These are phyloP conservation scores for Caiman crocodilus DNA, from an alignment of 2,797 vertebrate species.

Conservation along the genomic window DNA sequence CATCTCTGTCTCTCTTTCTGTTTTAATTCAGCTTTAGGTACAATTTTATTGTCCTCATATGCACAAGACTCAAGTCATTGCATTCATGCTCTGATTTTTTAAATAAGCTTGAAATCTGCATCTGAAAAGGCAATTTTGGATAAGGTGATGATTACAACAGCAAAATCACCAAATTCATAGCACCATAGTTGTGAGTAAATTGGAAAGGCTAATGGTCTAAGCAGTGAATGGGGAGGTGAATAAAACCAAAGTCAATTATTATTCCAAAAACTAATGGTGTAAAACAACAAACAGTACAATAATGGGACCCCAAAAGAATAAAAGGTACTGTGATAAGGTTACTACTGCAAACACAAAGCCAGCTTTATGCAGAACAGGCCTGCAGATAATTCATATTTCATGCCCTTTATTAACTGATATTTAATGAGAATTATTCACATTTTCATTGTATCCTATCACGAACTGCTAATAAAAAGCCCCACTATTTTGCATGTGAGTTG, in stretches of 20 bases:
- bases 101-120: conserved; percentile 7
- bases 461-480: conserved; percentile 69
- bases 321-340: conserved; percentile 64
- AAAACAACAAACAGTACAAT: conserved; percentile 47
- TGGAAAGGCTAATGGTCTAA: conserved; percentile 40
- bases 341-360: conserved; percentile 65
- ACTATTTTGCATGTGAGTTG: conserved; percentile 66
- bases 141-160: neutral
- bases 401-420: conserved; percentile 74
- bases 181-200: neutral
- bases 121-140: conserved; percentile 46
- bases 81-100: conserved; percentile 1
- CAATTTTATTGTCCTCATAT: conserved; percentile 21
- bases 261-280: conserved; percentile 55
- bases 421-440: conserved; percentile 75
- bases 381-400: conserved; percentile 76
- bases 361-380: conserved; percentile 58
- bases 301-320: conserved; percentile 61
- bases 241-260: conserved; percentile 57
- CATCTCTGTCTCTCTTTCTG: conserved; percentile 20
- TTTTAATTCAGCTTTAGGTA: neutral
- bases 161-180: neutral
- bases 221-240: conserved; percentile 25
- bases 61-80: neutral
- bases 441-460: conserved; percentile 67